phyloP scores from a whole-genome alignment of 2,888 invertebrate genomes.

The Nomada fabriciana region DNA sequence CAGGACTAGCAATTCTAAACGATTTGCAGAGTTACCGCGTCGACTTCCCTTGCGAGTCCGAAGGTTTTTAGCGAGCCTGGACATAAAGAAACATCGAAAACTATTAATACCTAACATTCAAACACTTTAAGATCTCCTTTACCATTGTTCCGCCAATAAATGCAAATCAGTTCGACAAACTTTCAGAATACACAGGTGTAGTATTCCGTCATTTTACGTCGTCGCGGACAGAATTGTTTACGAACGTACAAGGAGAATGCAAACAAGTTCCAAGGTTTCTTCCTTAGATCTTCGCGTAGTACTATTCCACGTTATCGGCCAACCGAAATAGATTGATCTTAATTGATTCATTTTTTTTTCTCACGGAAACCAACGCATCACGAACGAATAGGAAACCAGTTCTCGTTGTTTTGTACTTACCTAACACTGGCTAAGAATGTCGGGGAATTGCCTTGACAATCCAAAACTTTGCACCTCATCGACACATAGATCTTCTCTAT shows the following conservation, averaged over 20 bases:
- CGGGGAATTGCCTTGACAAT: slow-evolving; percentile 83
- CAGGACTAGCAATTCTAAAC: slow-evolving; percentile 92
- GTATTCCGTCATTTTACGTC: neutral
- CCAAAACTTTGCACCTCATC: slow-evolving; percentile 83
- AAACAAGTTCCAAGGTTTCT: neutral
- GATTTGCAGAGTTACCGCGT: slow-evolving; percentile 93
- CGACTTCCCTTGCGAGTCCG: slow-evolving; percentile 93
- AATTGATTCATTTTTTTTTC: neutral
- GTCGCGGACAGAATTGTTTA: neutral
- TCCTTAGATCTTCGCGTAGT: neutral
- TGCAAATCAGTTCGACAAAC: neutral
- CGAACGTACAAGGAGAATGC: neutral
- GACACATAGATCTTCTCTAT: slow-evolving; percentile 79
- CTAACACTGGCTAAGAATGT: slow-evolving; percentile 82
- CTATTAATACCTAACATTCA: neutral
- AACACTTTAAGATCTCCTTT: neutral
- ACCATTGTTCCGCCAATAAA: neutral
- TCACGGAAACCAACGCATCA: neutral
- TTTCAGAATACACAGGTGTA: neutral
- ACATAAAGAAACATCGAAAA: neutral
- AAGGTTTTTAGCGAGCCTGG: slow-evolving; percentile 93
- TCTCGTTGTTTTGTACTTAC: slow-evolving; percentile 70
- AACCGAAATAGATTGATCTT: neutral
- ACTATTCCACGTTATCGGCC: neutral
- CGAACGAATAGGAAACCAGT: slow-evolving; percentile 56